Evolutionary conservation across 2,797 vertebrate genomes (phyloP).

Genomic region (Paratrypauchen microcephalus): DNA sequence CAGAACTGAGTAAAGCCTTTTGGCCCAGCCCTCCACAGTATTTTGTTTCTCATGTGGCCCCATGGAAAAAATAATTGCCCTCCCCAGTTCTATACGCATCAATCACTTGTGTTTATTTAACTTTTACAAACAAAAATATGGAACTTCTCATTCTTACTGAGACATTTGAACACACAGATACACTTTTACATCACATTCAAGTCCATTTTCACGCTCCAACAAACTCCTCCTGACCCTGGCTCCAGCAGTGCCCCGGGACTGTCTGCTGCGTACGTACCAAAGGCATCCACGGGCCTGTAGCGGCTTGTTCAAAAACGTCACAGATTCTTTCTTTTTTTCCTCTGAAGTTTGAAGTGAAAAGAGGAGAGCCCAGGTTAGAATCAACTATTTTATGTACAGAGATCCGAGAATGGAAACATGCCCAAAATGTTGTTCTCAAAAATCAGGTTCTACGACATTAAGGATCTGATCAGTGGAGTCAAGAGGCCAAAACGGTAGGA

Average conservation of each 20-base stretch:
- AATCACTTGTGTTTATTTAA: too few relatives aligned
- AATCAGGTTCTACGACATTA: constrained; percentile 58
- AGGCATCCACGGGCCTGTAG: constrained; percentile 50
- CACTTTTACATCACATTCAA: too few relatives aligned
- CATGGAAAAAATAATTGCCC: too few relatives aligned
- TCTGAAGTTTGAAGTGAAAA: neutral
- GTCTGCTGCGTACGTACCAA: constrained; percentile 3
- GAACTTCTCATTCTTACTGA: too few relatives aligned
- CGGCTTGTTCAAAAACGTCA: constrained; percentile 61
- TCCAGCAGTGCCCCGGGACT: constrained; percentile 34
- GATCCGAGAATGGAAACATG: constrained; percentile 57
- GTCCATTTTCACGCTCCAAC: too few relatives aligned
- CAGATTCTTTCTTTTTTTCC: constrained; percentile 13
- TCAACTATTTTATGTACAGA: neutral
- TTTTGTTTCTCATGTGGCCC: too few relatives aligned
- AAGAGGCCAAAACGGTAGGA: constrained; percentile 60
- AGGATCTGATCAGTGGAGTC: constrained; percentile 61
- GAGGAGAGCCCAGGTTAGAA: constrained; percentile 3
- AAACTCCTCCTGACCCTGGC: too few relatives aligned
- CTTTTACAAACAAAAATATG: too few relatives aligned
- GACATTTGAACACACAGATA: too few relatives aligned
- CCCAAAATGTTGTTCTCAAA: constrained; percentile 68
- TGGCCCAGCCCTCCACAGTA: too few relatives aligned
- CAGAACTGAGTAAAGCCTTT: too few relatives aligned
- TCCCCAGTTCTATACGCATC: too few relatives aligned